A percentile compares a stretch with the other conserved stretches of the same genome.
Evolutionary conservation across 2,113 vertebrate species (phyloP).

Genomic region (Oxyruncus cristatus): DNA sequence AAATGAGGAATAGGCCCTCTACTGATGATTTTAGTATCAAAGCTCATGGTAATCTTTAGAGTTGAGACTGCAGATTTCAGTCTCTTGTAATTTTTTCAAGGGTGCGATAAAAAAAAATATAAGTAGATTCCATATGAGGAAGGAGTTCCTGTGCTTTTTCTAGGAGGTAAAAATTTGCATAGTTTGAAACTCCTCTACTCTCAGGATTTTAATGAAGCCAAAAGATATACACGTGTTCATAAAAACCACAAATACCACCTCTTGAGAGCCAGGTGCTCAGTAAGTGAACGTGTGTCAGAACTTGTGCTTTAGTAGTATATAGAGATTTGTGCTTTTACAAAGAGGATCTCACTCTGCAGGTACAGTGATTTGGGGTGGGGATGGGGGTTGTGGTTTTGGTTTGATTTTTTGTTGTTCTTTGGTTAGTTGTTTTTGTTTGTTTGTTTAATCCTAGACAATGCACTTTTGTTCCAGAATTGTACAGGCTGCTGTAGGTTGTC

Average conservation of each 20-base stretch:
- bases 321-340: neutral
- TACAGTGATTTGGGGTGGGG: accelerated
- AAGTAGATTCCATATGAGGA: neutral
- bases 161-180: neutral
- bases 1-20: slow-evolving; percentile 24
- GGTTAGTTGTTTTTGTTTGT: neutral
- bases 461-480: neutral
- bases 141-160: neutral
- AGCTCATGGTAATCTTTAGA: neutral
- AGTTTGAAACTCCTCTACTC: neutral
- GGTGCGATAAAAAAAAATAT: neutral
- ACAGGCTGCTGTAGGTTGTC: neutral
- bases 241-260: neutral
- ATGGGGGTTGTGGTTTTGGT: neutral
- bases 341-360: neutral
- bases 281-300: neutral
- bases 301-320: accelerated
- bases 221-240: neutral
- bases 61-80: neutral
- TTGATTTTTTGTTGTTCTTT: neutral
- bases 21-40: neutral
- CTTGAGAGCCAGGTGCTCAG: neutral
- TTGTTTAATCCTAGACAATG: neutral
- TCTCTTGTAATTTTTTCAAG: neutral
- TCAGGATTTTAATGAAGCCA: neutral